Conservation (phyloP, 2,888 invertebrate species). For the Temnothorax ravouxi region DNA sequence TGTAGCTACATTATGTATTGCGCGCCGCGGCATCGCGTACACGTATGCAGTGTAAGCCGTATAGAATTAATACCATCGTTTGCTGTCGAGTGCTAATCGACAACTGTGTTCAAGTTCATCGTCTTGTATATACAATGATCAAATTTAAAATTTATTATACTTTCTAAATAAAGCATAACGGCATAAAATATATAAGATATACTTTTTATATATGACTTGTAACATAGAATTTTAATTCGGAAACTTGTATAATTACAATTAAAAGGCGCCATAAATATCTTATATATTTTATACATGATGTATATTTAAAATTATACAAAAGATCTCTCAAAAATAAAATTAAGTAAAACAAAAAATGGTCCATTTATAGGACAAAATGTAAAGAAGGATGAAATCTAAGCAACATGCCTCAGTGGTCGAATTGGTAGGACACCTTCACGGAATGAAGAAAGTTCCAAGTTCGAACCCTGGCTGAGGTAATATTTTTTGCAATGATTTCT, state of each 20-base stretch:
- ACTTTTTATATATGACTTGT: conserved; percentile 3
- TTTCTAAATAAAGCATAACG: background rate
- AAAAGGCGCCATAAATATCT: background rate
- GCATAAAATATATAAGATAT: background rate
- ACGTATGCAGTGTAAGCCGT: conserved; percentile 1
- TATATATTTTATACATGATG: background rate
- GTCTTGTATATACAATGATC: background rate
- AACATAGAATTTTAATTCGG: background rate
- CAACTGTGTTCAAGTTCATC: conserved; percentile 3
- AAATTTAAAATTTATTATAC: background rate
- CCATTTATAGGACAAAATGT: background rate
- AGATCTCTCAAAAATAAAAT: background rate
- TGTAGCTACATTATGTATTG: conserved; percentile 36
- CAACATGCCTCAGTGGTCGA: too few relatives aligned
- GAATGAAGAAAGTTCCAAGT: too few relatives aligned
- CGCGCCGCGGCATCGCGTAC: conserved; percentile 12
- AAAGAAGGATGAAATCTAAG: background rate
- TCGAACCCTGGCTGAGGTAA: too few relatives aligned
- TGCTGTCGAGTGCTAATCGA: background rate
- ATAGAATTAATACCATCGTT: conserved; percentile 10
- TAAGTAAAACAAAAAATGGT: background rate
- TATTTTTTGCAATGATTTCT: too few relatives aligned
- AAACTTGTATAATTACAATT: background rate
- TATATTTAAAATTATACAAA: background rate
- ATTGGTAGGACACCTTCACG: too few relatives aligned